Base-by-base conservation (phyloP, 2,888 invertebrate genomes). In the Drosophila subsilvestris region DNA sequence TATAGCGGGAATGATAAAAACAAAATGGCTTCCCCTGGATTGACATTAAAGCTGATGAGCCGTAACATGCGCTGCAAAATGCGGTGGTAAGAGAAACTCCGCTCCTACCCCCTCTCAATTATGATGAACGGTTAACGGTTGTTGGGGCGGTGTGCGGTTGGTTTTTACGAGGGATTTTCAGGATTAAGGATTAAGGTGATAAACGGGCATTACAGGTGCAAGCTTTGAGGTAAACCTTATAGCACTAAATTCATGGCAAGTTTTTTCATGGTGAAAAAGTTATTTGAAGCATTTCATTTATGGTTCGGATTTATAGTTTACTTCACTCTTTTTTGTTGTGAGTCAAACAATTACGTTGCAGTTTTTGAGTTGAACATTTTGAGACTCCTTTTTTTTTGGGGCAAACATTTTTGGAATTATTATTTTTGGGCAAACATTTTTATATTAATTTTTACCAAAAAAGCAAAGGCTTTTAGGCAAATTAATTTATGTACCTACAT, bases 1-100 rank as follows among this genome's bases (percentile, higher is more conserved):
- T 43, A 55, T 22, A 43, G 17, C 42, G 17, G 53, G 63, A 66
- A 70, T 65, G 66, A 65, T 58, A 74, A 53, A 69, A 78, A 63
- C 59, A 65, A 78, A 79, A 85, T 78, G 68, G 50, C 63, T 48
- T 68, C 49, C 50, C 37, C 45, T 20, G 71, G 71, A 71, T 81
- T 78, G 67, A 45, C 67, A 47, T 43, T 51, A 44, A 68, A 75
- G 32, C 60, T 61, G 67, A 67, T 62, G 59, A 66, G 54, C 49
- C 63, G 51, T 59, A 65, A 70, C 50, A 44, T 55, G 50, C 37
- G 17, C 63, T 48, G 47, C 37, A 29, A 51, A 54, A 62, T 56
- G n/a, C n/a, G n/a, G n/a, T n/a, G n/a, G n/a, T n/a, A n/a, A n/a
- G n/a, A n/a, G n/a, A n/a, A n/a, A n/a, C n/a, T n/a, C n/a, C n/a